Evolutionary conservation across 2,888 invertebrate genomes (phyloP).

Genomic region (Sycophila texana): DNA sequence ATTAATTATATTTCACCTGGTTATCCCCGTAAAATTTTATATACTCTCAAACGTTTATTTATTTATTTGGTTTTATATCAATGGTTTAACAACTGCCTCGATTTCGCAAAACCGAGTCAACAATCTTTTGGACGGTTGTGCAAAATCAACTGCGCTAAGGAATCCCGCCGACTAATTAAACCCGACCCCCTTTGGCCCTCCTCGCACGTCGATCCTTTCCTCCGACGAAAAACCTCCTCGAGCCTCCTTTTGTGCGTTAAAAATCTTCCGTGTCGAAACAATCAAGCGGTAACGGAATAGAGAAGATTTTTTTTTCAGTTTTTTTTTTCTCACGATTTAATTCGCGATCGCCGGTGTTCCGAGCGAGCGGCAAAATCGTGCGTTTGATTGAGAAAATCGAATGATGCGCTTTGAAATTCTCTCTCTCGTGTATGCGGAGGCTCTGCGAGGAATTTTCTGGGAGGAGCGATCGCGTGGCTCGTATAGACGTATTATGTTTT

Average conservation of each 20-base stretch:
- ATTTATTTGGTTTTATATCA: slow-evolving; percentile 41
- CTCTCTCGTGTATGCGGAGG: background rate
- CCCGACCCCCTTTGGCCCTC: background rate
- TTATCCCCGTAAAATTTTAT: background rate
- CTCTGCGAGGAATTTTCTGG: background rate
- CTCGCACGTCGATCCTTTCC: too few relatives aligned
- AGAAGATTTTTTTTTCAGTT: too few relatives aligned
- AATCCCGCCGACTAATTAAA: background rate
- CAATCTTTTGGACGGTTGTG: slow-evolving; percentile 67
- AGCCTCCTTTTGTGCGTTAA: slow-evolving; percentile 20
- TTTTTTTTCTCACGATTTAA: too few relatives aligned
- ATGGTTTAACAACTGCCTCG: slow-evolving; percentile 61
- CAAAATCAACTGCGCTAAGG: slow-evolving; percentile 46
- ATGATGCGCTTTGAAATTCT: background rate
- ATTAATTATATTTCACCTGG: background rate
- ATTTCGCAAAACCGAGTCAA: slow-evolving; percentile 63
- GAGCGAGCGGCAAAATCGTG: background rate
- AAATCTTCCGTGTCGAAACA: too few relatives aligned
- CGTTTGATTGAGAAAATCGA: background rate
- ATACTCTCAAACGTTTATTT: background rate
- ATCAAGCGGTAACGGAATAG: too few relatives aligned
- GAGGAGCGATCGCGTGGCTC: too few relatives aligned
- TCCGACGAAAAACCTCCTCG: background rate
- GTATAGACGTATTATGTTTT: too few relatives aligned
- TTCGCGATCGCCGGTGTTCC: too few relatives aligned